A percentile compares a stretch with the other conserved stretches of the same genome.
phyloP scores from a whole-genome alignment of 1,140 invertebrate species.

The Drosophila teissieri region DNA sequence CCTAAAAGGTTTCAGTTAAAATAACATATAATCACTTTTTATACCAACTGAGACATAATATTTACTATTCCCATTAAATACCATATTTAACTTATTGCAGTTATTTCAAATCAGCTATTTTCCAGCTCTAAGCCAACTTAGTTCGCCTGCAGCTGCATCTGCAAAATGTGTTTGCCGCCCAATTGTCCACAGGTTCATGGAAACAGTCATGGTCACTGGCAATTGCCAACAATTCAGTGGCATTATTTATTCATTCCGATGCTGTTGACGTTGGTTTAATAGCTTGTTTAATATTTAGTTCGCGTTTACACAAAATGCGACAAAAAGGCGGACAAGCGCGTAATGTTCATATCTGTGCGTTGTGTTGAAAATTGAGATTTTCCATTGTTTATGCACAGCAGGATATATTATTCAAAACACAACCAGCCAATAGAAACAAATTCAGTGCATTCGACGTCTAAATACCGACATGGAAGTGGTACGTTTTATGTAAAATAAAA shows the following conservation, averaged over 20 bases:
- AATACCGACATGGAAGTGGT: not conserved
- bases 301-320: conserved; percentile 39
- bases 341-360: conserved; percentile 20
- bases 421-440: not conserved
- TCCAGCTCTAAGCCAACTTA: conserved; percentile 61
- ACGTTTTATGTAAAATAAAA: not conserved
- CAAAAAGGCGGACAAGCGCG: not conserved
- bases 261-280: conserved; percentile 61
- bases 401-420: conserved; percentile 23
- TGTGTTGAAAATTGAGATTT: conserved; percentile 33
- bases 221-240: conserved; percentile 56
- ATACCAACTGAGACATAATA: no score
- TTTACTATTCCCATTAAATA: no score
- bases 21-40: no score
- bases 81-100: not conserved
- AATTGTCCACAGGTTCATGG: conserved; percentile 21
- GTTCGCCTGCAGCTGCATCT: conserved; percentile 40
- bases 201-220: conserved; percentile 34
- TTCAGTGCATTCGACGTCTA: not conserved
- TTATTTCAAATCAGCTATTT: conserved; percentile 14
- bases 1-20: no score
- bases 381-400: conserved; percentile 38
- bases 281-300: conserved; percentile 58
- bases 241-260: conserved; percentile 74
- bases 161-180: conserved; percentile 61